Evolutionary conservation across 1,140 invertebrate species (phyloP).

Genomic region (Helicoverpa zea): DNA sequence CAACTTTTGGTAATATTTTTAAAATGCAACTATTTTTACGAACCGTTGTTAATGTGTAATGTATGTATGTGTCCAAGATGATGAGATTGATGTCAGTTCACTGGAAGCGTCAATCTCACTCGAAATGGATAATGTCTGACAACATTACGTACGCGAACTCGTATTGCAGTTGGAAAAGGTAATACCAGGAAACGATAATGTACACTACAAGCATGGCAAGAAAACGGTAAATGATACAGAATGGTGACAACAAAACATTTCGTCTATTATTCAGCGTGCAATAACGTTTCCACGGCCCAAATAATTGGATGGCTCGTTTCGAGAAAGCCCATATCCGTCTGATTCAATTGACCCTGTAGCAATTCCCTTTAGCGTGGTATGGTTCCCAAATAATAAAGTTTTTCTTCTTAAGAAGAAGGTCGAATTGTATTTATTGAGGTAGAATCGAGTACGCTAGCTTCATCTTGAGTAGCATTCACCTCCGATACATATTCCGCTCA

Average conservation of each 20-base stretch:
- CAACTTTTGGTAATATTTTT: not conserved
- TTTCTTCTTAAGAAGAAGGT: not conserved
- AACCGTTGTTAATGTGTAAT: not conserved
- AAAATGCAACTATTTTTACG: not conserved
- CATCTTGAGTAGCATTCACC: too few species aligned
- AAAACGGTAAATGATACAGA: conserved; percentile 35
- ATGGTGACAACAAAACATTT: conserved; percentile 17
- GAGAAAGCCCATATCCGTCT: conserved; percentile 33
- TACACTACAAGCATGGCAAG: conserved; percentile 21
- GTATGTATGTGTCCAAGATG: not conserved
- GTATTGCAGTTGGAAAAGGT: conserved; percentile 27
- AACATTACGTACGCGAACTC: conserved; percentile 28
- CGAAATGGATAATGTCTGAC: conserved; percentile 34
- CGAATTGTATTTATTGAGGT: not conserved
- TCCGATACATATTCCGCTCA: not conserved
- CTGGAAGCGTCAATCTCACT: not conserved
- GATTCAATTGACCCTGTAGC: conserved; percentile 29
- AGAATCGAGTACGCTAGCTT: not conserved
- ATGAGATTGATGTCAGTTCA: not conserved
- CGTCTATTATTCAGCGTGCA: conserved; percentile 41
- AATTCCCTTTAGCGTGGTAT: conserved; percentile 23
- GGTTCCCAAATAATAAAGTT: not conserved
- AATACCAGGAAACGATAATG: conserved; percentile 40
- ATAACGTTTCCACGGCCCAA: conserved; percentile 34
- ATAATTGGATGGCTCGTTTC: conserved; percentile 41